phyloP scores from a whole-genome alignment of 1,140 invertebrate species.

The Laodelphax striatellus region DNA sequence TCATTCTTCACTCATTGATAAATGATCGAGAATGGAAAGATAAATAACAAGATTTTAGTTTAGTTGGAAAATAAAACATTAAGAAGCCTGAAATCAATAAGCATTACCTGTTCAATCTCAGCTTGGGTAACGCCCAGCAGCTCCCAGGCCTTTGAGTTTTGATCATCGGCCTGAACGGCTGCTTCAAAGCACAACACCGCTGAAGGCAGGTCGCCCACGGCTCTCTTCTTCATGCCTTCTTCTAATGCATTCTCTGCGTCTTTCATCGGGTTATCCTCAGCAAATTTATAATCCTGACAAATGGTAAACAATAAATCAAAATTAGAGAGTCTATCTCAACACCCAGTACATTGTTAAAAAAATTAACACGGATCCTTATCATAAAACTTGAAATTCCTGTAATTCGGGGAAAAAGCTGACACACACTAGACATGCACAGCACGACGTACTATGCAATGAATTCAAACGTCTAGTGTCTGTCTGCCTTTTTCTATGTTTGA shows the following conservation, averaged over 20 bases:
- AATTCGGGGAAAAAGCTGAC: no score
- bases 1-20: no score
- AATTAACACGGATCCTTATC: no score
- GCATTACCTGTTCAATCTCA: conserved; percentile 67
- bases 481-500: no score
- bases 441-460: no score
- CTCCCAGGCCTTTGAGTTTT: conserved; percentile 71
- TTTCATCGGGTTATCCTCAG: conserved; percentile 75
- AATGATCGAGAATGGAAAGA: not conserved
- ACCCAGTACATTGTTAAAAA: not conserved
- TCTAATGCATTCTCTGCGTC: conserved; percentile 71
- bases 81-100: no score
- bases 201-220: conserved; percentile 81
- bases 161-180: conserved; percentile 73
- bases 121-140: conserved; percentile 81
- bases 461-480: no score
- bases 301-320: not conserved
- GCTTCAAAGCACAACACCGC: conserved; percentile 96
- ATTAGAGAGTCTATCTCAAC: not conserved
- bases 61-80: not conserved
- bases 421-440: no score
- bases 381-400: no score
- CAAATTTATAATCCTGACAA: conserved; percentile 65
- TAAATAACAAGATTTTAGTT: conserved; percentile 30
- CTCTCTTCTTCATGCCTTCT: conserved; percentile 71